Percentiles rank a stretch among this genome's conserved stretches.
Evolutionary conservation across 2,888 invertebrate species (phyloP).

Genomic region (Amphipyra tragopoginis): DNA sequence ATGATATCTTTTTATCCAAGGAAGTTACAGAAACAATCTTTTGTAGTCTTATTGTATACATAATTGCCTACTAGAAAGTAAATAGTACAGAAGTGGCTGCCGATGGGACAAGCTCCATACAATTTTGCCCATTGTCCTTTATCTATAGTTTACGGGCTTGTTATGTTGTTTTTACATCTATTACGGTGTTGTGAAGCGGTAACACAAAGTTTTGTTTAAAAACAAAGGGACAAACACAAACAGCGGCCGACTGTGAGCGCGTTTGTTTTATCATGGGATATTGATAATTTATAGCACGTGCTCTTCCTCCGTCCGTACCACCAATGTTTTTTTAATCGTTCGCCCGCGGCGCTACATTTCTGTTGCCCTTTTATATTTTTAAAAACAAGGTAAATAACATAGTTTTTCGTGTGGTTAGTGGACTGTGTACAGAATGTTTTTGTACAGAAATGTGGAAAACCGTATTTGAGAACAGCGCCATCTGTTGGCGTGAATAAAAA

Average conservation of each 20-base stretch:
- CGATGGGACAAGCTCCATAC: too few relatives aligned
- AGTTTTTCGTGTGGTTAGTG: slow-evolving; percentile 56
- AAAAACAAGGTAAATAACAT: slow-evolving; percentile 63
- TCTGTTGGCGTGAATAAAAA: slow-evolving; percentile 41
- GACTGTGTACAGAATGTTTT: slow-evolving; percentile 46
- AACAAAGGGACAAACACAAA: slow-evolving; percentile 81
- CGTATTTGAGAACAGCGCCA: slow-evolving; percentile 49
- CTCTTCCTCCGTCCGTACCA: slow-evolving; percentile 49
- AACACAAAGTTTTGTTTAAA: slow-evolving; percentile 76
- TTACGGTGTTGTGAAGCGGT: slow-evolving; percentile 53
- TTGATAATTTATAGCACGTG: slow-evolving; percentile 87
- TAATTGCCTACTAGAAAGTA: too few relatives aligned
- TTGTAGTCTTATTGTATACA: too few relatives aligned
- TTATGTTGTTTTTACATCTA: slow-evolving; percentile 46
- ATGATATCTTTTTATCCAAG: too few relatives aligned
- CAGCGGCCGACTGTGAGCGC: slow-evolving; percentile 57
- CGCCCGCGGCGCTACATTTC: slow-evolving; percentile 64
- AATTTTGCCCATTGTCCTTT: too few relatives aligned
- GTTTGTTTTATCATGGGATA: slow-evolving; percentile 89
- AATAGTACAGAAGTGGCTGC: too few relatives aligned
- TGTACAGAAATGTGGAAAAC: slow-evolving; percentile 12
- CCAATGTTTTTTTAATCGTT: slow-evolving; percentile 72
- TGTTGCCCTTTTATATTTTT: slow-evolving; percentile 65
- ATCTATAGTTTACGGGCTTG: slow-evolving; percentile 13
- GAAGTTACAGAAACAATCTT: too few relatives aligned